Base-by-base conservation (phyloP, 1,140 invertebrate species). In the Galendromus occidentalis region DNA sequence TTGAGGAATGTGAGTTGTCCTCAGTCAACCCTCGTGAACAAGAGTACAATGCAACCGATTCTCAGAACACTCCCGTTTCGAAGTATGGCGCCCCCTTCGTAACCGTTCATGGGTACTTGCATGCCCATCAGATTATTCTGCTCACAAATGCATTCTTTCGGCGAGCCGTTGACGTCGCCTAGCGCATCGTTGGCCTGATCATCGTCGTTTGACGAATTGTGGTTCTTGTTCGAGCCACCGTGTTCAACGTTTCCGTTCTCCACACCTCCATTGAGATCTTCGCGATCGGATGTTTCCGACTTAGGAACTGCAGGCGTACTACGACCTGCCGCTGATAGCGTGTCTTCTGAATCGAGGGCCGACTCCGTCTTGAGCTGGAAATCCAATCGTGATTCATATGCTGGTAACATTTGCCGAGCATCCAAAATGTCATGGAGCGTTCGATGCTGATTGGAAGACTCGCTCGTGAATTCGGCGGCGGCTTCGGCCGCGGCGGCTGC, bases 41-140 rank as follows among this genome's bases (percentile, higher is more conserved):
- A 22, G 25, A 59, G 51, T 22, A 59, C 51, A 25, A 59, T 59
- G 9, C 51, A 59, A 33, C 51, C 51, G 22, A 59, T 33, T 9
- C 33, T 59, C 14, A 59, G 22, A 29, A 59, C 51, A 25, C 51
- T 59, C 2, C 51, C 51, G 33, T 59, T 59, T 5, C 25, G 51
- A 14, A 59, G 22, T 5, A 59, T 59, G 2, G 51, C 51, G 22
- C 51, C 33, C 14, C 51, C 51, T 25, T 59, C 51, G 22, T 29
- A 59, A 59, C 51, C 51, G 25, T 22, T 33, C 22, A 33, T 22
- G 25, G 51, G 51, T 12, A 59, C 17, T 6, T 29, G 25, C 51
- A 29, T 59, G 6, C 51, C 51, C 51, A 59, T 59, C 25, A 59
- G 20, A 33, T 59, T 59, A 33, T n/a, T 59, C 51, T 59, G 51